A percentile compares a stretch with the other conserved stretches of the same genome.
These are phyloP conservation scores for Campylomormyrus tamandua DNA, from an alignment of 2,113 vertebrate genomes.

Conservation along the genomic window DNA sequence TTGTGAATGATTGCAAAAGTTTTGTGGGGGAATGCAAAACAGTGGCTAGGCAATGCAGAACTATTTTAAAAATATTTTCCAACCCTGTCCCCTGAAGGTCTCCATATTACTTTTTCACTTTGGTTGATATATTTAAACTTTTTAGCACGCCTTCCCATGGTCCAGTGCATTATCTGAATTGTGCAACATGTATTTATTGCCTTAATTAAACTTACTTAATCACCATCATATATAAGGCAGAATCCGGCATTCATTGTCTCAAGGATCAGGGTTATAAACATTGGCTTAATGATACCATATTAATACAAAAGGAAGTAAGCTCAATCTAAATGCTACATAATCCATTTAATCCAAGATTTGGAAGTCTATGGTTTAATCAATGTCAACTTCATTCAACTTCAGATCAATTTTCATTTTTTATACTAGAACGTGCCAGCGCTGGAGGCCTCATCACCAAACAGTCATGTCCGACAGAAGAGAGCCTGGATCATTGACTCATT, in stretches of 20 bases:
- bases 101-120: neutral
- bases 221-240: neutral
- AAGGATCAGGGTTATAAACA: neutral
- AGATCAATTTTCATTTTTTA: neutral
- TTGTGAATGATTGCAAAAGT: neutral
- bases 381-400: neutral
- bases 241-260: neutral
- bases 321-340: neutral
- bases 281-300: neutral
- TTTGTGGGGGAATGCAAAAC: neutral
- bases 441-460: slow-evolving; percentile 9
- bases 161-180: neutral
- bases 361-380: neutral
- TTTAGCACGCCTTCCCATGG: neutral
- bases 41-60: neutral
- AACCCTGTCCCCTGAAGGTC: neutral
- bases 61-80: neutral
- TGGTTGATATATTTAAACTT: neutral
- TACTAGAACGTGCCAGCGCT: slow-evolving; percentile 25
- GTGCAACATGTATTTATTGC: neutral
- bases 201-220: neutral
- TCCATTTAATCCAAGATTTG: neutral
- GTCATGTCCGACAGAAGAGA: slow-evolving; percentile 44
- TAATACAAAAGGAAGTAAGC: neutral
- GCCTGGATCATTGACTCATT: slow-evolving; percentile 59